A percentile compares a stretch with the other conserved stretches of the same genome.
phyloP scores from a whole-genome alignment of 1,140 invertebrate genomes.

The Drosophila guanche region DNA sequence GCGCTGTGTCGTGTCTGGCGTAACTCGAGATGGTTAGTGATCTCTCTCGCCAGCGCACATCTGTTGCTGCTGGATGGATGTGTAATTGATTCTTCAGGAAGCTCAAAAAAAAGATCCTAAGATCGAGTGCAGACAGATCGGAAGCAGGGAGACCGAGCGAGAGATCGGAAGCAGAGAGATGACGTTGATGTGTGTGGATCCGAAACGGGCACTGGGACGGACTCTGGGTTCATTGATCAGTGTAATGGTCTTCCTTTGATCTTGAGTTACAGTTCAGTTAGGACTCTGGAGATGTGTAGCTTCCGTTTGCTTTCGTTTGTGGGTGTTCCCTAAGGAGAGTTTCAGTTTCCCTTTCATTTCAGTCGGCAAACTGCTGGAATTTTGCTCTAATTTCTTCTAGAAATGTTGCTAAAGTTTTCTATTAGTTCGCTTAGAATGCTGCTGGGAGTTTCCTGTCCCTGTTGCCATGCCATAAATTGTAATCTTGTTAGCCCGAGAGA shows the following conservation, averaged over 20 bases:
- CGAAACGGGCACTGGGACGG: conserved; percentile 8
- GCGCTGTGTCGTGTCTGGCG: conserved; percentile 61
- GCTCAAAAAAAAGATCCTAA: conserved; percentile 42
- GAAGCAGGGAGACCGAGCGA: conserved; percentile 51
- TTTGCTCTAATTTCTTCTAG: no score
- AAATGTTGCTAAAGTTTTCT: no score
- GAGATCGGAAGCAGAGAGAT: conserved; percentile 72
- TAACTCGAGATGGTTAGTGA: conserved; percentile 64
- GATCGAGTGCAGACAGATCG: conserved; percentile 63
- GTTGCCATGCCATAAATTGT: conserved; percentile 14
- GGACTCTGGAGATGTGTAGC: not conserved
- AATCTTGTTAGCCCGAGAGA: not conserved
- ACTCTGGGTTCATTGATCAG: conserved; percentile 64
- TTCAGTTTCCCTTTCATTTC: not conserved
- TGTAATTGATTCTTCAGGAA: conserved; percentile 75
- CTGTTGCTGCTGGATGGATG: conserved; percentile 61
- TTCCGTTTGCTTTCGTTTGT: not conserved
- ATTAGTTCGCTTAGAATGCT: no score
- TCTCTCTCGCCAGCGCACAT: conserved; percentile 50
- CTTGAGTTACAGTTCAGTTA: conserved; percentile 52
- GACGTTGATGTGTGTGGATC: conserved; percentile 48
- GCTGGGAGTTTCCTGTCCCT: conserved; percentile 1
- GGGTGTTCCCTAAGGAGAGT: not conserved
- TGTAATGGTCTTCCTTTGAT: conserved; percentile 73
- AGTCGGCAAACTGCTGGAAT: no score